Conservation (phyloP, 2,113 vertebrate species). For the Tapirus terrestris region DNA sequence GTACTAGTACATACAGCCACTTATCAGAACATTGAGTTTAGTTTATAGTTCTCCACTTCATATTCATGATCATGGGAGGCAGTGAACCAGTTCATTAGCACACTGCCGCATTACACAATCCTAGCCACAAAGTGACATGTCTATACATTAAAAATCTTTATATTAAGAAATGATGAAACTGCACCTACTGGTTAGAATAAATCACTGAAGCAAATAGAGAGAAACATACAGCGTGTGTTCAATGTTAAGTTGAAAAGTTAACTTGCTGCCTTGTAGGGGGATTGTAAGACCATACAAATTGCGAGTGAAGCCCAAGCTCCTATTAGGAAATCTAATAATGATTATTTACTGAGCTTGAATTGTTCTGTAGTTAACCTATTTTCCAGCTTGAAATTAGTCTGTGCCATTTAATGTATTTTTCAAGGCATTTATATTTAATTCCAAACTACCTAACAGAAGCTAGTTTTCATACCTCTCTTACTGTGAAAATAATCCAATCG, state of each 20-base stretch:
- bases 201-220: conserved; percentile 25
- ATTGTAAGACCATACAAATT: not conserved
- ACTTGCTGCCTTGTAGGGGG: not conserved
- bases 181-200: conserved; percentile 55
- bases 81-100: conserved; percentile 70
- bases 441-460: not conserved
- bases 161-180: conserved; percentile 57
- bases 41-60: conserved; percentile 76
- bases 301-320: not conserved
- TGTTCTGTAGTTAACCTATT: not conserved
- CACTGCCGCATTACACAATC: conserved; percentile 74
- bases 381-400: conserved; percentile 60
- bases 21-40: conserved; percentile 79
- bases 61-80: conserved; percentile 77
- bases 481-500: not conserved
- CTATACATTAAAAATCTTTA: conserved; percentile 60
- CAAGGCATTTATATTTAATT: not conserved
- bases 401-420: not conserved
- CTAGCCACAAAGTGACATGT: conserved; percentile 71
- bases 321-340: conserved; percentile 1
- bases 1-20: conserved; percentile 74
- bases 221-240: not conserved
- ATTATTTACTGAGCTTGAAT: not conserved
- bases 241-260: not conserved
- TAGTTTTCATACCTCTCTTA: not conserved